Evolutionary conservation across 1,140 invertebrate species (phyloP).

Genomic region (Conopomorpha cramerella): DNA sequence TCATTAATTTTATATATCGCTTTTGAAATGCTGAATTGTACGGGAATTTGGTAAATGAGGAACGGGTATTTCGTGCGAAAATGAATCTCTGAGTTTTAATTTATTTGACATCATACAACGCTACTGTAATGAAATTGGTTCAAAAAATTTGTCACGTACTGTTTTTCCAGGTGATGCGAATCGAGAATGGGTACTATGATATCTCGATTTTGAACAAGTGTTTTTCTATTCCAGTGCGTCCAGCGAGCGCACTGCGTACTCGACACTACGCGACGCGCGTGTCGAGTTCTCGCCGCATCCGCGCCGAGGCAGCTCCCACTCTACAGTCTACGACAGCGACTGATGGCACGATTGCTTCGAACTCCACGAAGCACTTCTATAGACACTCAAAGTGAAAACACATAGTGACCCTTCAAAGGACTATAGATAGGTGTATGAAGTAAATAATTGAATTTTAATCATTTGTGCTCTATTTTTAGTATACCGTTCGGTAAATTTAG

Average conservation of each 20-base stretch:
- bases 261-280: constrained; percentile 51
- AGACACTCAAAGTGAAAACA: constrained; percentile 22
- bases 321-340: constrained; percentile 57
- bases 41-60: no score
- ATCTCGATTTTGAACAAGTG: no score
- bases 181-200: no score
- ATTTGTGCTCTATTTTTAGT: neutral
- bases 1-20: no score
- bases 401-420: no score
- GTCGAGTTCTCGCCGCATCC: constrained; percentile 51
- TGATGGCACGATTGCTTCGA: constrained; percentile 47
- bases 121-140: no score
- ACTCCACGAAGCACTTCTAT: constrained; percentile 47
- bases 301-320: constrained; percentile 41
- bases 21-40: no score
- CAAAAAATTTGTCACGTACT: no score
- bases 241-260: constrained; percentile 55
- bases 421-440: constrained; percentile 1
- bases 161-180: no score
- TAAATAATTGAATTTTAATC: neutral
- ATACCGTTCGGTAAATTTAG: no score
- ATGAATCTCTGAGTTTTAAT: constrained; percentile 5
- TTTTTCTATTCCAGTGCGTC: constrained; percentile 51
- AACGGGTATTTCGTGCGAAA: constrained; percentile 11
- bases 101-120: constrained; percentile 4